A percentile compares a stretch with the other conserved stretches of the same genome.
phyloP scores from a whole-genome alignment of 2,888 invertebrate species.

The Tiphia femorata region DNA sequence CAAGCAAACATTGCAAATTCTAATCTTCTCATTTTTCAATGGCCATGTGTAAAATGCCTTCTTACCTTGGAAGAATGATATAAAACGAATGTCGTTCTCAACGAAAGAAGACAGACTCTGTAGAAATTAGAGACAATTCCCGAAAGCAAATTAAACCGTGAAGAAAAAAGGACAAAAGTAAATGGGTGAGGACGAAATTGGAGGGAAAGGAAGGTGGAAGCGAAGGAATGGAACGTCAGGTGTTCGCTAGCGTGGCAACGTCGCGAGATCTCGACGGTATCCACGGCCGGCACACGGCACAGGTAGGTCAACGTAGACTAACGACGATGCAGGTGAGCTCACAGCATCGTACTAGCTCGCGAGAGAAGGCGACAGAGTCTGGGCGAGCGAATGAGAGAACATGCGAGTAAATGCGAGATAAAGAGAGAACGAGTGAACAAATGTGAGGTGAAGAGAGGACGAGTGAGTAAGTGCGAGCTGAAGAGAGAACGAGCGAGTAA shows the following conservation, averaged over 20 bases:
- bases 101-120: no score
- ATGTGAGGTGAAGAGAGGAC: neutral
- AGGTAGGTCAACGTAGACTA: slow-evolving; percentile 3
- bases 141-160: no score
- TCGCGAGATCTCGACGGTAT: neutral
- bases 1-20: no score
- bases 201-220: neutral
- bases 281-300: slow-evolving; percentile 1
- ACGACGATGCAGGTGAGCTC: neutral
- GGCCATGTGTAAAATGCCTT: no score
- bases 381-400: neutral
- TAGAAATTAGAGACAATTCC: no score
- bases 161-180: no score
- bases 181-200: neutral
- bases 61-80: no score
- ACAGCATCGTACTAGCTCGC: neutral
- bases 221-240: slow-evolving; percentile 34
- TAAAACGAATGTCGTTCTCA: no score
- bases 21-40: no score
- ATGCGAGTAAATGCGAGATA: no score
- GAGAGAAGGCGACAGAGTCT: neutral
- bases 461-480: no score
- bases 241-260: slow-evolving; percentile 14
- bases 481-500: no score
- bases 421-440: neutral